A percentile compares a stretch with the other conserved stretches of the same genome.
Conservation (phyloP, 1,140 invertebrate genomes). For the Cecropterus lyciades region DNA sequence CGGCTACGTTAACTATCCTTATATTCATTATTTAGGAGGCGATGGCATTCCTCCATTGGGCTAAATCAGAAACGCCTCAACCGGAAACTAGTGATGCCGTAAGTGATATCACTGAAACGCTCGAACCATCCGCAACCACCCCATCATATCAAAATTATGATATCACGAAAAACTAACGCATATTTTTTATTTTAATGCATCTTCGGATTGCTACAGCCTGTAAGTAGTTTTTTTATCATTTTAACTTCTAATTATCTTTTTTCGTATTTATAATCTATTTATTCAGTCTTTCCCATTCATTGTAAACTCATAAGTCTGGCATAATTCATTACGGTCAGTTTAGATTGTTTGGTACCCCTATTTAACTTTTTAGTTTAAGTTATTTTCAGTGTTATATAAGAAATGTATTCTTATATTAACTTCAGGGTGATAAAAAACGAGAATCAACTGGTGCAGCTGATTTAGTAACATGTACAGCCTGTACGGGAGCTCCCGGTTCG, state of each 20-base stretch:
- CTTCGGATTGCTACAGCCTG: slow-evolving; percentile 78
- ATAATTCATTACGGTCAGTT: not conserved
- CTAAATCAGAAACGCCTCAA: slow-evolving; percentile 71
- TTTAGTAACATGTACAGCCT: slow-evolving; percentile 92
- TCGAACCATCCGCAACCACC: slow-evolving; percentile 64
- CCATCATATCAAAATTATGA: slow-evolving; percentile 65
- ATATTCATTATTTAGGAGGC: slow-evolving; percentile 77
- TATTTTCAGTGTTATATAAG: not conserved
- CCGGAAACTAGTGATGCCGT: slow-evolving; percentile 78
- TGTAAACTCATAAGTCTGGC: not conserved
- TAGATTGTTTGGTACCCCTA: slow-evolving; percentile 3
- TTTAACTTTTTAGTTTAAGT: not conserved
- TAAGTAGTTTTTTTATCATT: slow-evolving; percentile 64
- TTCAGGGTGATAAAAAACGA: slow-evolving; percentile 91
- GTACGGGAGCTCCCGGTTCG: slow-evolving; percentile 89
- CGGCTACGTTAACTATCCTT: slow-evolving; percentile 55
- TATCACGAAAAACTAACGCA: slow-evolving; percentile 80
- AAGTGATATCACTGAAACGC: slow-evolving; percentile 77
- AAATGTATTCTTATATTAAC: slow-evolving; percentile 9
- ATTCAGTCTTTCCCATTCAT: not conserved
- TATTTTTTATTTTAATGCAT: slow-evolving; percentile 77
- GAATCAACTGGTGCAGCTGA: slow-evolving; percentile 90
- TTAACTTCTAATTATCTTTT: slow-evolving; percentile 1
- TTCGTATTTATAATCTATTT: too few relatives aligned
- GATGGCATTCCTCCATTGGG: slow-evolving; percentile 78